These are phyloP conservation scores for Melinaea marsaeus DNA, from an alignment of 2,888 invertebrate genomes.

Conservation along the genomic window DNA sequence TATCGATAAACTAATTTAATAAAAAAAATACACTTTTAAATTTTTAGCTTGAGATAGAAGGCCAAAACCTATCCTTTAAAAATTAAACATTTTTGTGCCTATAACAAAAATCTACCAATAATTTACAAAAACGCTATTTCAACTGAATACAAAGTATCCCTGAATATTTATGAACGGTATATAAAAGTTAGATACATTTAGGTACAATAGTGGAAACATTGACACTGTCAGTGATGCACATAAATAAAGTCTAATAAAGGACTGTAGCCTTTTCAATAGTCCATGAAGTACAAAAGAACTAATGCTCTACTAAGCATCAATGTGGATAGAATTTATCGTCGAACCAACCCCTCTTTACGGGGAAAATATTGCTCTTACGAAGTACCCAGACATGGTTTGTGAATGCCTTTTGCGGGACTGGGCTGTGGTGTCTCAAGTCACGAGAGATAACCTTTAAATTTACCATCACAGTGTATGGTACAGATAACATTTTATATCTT, in stretches of 20 bases:
- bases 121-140: not conserved
- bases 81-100: too few relatives aligned
- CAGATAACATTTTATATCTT: too few relatives aligned
- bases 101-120: not conserved
- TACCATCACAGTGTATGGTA: not conserved
- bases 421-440: slow-evolving; percentile 34
- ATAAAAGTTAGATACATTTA: too few relatives aligned
- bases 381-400: slow-evolving; percentile 72
- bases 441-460: slow-evolving; percentile 16
- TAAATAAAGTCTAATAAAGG: slow-evolving; percentile 43
- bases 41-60: too few relatives aligned
- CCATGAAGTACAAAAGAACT: slow-evolving; percentile 63
- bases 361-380: slow-evolving; percentile 75
- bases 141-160: not conserved
- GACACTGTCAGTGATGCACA: not conserved
- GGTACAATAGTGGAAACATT: too few relatives aligned
- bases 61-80: too few relatives aligned
- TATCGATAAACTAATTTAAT: too few relatives aligned
- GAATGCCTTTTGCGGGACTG: slow-evolving; percentile 62
- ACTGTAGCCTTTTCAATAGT: slow-evolving; percentile 60
- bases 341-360: slow-evolving; percentile 62
- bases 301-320: slow-evolving; percentile 74
- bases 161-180: too few relatives aligned
- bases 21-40: too few relatives aligned
- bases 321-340: slow-evolving; percentile 70